Conservation (phyloP, 2,113 vertebrate species). For the Phoenicopterus ruber region DNA sequence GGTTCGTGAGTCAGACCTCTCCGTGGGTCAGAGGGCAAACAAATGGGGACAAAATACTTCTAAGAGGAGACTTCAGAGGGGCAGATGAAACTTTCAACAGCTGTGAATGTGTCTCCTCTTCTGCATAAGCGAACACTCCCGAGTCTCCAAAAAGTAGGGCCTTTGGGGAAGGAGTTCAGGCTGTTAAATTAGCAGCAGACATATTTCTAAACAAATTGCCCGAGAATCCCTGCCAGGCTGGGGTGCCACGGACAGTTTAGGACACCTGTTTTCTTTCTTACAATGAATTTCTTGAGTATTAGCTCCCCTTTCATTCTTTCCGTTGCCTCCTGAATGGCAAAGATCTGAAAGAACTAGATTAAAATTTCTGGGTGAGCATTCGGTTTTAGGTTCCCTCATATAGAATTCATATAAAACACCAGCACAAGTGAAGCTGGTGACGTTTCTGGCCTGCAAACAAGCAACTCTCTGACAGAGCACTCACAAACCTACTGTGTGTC, state of each 20-base stretch:
- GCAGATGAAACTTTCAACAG: not conserved
- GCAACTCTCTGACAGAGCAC: not conserved
- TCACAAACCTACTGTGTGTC: not conserved
- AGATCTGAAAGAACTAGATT: not conserved
- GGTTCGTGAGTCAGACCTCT: not conserved
- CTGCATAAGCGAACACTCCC: accelerated
- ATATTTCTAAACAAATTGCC: not conserved
- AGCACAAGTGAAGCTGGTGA: not conserved
- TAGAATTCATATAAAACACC: not conserved
- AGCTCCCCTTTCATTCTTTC: not conserved
- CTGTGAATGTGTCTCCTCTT: not conserved
- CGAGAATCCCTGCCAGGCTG: not conserved
- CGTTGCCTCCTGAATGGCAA: not conserved
- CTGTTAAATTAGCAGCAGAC: not conserved
- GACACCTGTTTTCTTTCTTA: not conserved
- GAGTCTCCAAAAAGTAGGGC: not conserved
- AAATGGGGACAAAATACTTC: not conserved
- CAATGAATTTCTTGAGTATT: not conserved
- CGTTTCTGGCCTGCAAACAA: not conserved
- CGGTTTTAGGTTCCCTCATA: not conserved
- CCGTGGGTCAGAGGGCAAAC: not conserved
- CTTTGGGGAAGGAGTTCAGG: not conserved
- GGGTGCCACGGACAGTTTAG: not conserved
- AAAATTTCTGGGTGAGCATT: not conserved
- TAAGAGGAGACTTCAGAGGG: not conserved